phyloP scores from a whole-genome alignment of 2,888 invertebrate species.

The Dasysyrphus tricinctus region DNA sequence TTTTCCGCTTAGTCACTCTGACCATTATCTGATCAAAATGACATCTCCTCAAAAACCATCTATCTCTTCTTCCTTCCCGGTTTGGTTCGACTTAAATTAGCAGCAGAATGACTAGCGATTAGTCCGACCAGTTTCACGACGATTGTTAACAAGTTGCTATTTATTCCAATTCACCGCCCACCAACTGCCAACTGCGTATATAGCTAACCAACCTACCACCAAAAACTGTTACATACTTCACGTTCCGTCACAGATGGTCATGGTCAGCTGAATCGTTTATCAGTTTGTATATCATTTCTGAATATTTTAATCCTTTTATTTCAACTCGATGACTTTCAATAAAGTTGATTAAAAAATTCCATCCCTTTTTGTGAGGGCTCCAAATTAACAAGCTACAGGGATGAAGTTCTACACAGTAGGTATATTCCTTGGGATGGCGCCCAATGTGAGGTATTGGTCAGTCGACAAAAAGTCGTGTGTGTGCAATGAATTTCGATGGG shows the following conservation, averaged over 20 bases:
- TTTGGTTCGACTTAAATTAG: conserved; percentile 43
- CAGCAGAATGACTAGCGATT: conserved; percentile 67
- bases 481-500: conserved; percentile 68
- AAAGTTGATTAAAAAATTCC: conserved; percentile 72
- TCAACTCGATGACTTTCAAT: conserved; percentile 75
- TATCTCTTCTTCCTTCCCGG: conserved; percentile 18
- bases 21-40: conserved; percentile 34
- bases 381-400: conserved; percentile 37
- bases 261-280: conserved; percentile 55
- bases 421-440: not conserved
- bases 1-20: conserved; percentile 60
- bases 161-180: conserved; percentile 64
- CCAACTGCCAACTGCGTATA: conserved; percentile 32
- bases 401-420: not conserved
- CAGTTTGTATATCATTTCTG: conserved; percentile 49
- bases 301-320: conserved; percentile 75
- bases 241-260: conserved; percentile 66
- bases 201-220: not conserved
- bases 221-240: conserved; percentile 31
- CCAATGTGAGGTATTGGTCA: conserved; percentile 57
- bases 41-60: conserved; percentile 32
- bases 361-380: conserved; percentile 29
- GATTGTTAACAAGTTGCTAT: conserved; percentile 70
- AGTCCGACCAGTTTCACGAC: conserved; percentile 51
- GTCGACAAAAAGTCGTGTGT: conserved; percentile 34